Evolutionary conservation across 2,888 invertebrate genomes (phyloP), one percentile per base, ranked within the genome.

Genomic region (Hydrotaea cyrtoneurina): DNA sequence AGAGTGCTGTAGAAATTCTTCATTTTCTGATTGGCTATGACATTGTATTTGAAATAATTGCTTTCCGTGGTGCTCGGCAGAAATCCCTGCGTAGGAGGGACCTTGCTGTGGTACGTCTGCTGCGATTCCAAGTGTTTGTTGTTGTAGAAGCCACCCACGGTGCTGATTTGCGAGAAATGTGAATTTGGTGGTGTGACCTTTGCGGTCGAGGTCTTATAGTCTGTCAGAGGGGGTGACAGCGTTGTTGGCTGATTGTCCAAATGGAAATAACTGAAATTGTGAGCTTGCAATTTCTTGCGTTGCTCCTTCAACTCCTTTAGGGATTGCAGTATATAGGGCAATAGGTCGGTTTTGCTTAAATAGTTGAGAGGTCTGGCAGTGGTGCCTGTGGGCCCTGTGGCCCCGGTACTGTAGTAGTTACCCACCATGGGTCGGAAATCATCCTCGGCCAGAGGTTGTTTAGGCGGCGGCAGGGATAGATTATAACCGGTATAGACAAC

Each of bases 71-170:
- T 89, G 2, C 87, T 87, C n/a, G 83, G 76, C 19, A 85, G 72
- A 5, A 85, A 76, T 1, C 84, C 74, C 21, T 84, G 17, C 71
- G 83, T 73, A 90, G 11, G 87, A 73, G 0, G 83, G 82, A 57
- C 64, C 11, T 87, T 85, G 17, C 21, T 78, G 39, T 82, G 79
- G 8, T 79, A 62, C 1, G 57, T 55, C 13, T 83, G 83, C 7
- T 86, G 86, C 5, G 79, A 80, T 15, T 57, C 79, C 17, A 78
- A 64, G 11, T 82, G 77, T 36, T 87, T 86, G 53, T 89, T 91
- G 87, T 94, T 94, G 84, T 93, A 94, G 91, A 94, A 94, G 8
- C 94, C 94, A 46, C 94, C 94, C 86, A 93, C 92, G 0, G 92
- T 92, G 76, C 94, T 93, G 50, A 93, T 92, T 31, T 94, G 94